These are phyloP conservation scores for Varecia variegata DNA, from an alignment of 2,797 vertebrate species.

Conservation along the genomic window DNA sequence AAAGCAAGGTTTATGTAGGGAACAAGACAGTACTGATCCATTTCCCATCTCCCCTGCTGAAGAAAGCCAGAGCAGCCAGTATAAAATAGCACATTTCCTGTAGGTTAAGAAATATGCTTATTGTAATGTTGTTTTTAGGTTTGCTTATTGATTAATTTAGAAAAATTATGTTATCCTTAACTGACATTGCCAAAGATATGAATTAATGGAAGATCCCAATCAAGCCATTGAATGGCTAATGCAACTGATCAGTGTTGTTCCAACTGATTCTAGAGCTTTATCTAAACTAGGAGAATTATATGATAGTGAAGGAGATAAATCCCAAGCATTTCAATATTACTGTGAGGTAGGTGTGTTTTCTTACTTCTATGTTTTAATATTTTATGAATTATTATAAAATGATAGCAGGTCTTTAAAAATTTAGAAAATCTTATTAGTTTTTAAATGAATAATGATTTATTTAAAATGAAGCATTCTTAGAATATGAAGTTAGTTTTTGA, in stretches of 20 bases:
- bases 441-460: neutral
- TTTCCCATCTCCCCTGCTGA: neutral
- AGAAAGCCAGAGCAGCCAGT: neutral
- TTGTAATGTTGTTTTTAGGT: neutral
- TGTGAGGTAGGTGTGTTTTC: constrained; percentile 88
- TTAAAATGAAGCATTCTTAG: neutral
- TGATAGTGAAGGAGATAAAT: constrained; percentile 94
- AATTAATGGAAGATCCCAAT: constrained; percentile 92
- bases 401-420: neutral
- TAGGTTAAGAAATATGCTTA: neutral
- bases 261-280: constrained; percentile 92
- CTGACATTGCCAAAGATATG: constrained; percentile 86
- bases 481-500: constrained; percentile 6
- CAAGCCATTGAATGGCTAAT: constrained; percentile 97
- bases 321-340: constrained; percentile 97
- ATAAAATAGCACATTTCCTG: neutral
- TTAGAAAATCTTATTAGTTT: constrained; percentile 26
- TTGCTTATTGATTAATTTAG: constrained; percentile 22
- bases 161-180: constrained; percentile 78
- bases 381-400: neutral
- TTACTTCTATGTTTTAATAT: constrained; percentile 24
- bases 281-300: constrained; percentile 95
- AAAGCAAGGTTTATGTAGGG: neutral
- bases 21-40: neutral
- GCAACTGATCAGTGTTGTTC: constrained; percentile 93